phyloP scores from a whole-genome alignment of 1,140 invertebrate species.

The Scaptomyza pallida region DNA sequence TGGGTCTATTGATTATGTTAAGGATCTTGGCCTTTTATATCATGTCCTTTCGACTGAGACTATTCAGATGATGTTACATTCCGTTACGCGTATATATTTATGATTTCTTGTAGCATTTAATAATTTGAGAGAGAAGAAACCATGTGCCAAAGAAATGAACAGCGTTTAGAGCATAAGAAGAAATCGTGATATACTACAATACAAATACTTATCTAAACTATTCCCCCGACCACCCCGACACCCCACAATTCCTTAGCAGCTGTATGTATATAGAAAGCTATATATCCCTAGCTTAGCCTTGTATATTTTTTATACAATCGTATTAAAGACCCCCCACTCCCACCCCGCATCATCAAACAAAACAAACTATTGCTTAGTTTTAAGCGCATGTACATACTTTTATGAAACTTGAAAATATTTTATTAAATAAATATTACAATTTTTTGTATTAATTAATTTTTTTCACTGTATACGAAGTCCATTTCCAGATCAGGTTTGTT shows the following conservation, averaged over 20 bases:
- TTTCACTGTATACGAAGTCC: too few relatives aligned
- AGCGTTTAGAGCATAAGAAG: slow-evolving; percentile 61
- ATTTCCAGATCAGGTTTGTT: background rate
- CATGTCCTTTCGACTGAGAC: slow-evolving; percentile 79
- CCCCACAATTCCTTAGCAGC: slow-evolving; percentile 14
- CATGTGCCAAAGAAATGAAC: slow-evolving; percentile 68
- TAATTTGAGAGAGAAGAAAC: slow-evolving; percentile 36
- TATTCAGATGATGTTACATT: slow-evolving; percentile 80
- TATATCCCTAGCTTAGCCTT: slow-evolving; percentile 20
- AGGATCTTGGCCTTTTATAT: slow-evolving; percentile 81
- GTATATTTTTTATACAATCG: slow-evolving; percentile 35
- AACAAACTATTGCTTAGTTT: slow-evolving; percentile 33
- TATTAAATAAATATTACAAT: slow-evolving; percentile 25
- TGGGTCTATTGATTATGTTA: slow-evolving; percentile 64
- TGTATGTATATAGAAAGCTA: slow-evolving; percentile 17
- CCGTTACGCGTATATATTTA: slow-evolving; percentile 46
- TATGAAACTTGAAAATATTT: slow-evolving; percentile 28
- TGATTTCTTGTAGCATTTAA: slow-evolving; percentile 58
- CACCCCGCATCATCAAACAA: slow-evolving; percentile 11
- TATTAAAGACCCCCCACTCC: slow-evolving; percentile 44
- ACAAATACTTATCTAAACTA: slow-evolving; percentile 28
- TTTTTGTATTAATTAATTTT: slow-evolving; percentile 20
- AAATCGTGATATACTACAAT: slow-evolving; percentile 70
- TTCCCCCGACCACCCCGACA: too few relatives aligned
- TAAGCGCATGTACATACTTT: slow-evolving; percentile 41